These are phyloP conservation scores for Cephalopachus bancanus DNA, from an alignment of 2,797 vertebrate species.

Conservation along the genomic window DNA sequence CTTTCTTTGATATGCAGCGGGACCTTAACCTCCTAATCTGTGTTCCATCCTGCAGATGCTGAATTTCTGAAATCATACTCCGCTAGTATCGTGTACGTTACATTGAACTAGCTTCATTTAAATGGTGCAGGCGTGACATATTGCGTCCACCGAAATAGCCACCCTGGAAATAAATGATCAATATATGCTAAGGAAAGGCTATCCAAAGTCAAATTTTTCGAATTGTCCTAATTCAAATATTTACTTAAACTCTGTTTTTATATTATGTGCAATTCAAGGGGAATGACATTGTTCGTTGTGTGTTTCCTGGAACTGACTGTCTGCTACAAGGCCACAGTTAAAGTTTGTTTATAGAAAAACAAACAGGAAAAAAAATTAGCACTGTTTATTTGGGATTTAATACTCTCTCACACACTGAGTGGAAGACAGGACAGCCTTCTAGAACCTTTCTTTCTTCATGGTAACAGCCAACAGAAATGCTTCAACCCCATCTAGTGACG, in stretches of 20 bases:
- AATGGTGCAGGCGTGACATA: neutral
- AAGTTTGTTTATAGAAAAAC: constrained; percentile 86
- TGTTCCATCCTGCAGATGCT: constrained; percentile 1
- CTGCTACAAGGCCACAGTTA: constrained; percentile 86
- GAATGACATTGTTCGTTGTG: constrained; percentile 85
- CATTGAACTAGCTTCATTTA: neutral
- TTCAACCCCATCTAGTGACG: constrained; percentile 87
- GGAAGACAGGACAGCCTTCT: constrained; percentile 85
- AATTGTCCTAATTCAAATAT: constrained; percentile 87
- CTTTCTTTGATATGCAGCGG: neutral
- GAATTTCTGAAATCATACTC: constrained; percentile 16
- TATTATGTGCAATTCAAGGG: constrained; percentile 84
- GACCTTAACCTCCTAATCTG: constrained; percentile 70
- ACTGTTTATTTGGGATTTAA: constrained; percentile 82
- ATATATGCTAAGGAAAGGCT: constrained; percentile 66
- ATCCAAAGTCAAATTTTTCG: constrained; percentile 81
- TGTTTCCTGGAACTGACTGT: constrained; percentile 85
- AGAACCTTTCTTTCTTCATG: constrained; percentile 84
- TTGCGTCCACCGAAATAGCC: neutral
- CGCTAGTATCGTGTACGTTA: rapidly evolving
- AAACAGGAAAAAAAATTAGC: constrained; percentile 73
- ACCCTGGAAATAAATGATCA: constrained; percentile 47
- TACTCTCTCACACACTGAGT: constrained; percentile 85
- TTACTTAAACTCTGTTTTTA: constrained; percentile 88
- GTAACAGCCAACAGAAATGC: constrained; percentile 84